A percentile compares a stretch with the other conserved stretches of the same genome.
phyloP scores from a whole-genome alignment of 2,888 invertebrate genomes.

The Dendrolimus houi region DNA sequence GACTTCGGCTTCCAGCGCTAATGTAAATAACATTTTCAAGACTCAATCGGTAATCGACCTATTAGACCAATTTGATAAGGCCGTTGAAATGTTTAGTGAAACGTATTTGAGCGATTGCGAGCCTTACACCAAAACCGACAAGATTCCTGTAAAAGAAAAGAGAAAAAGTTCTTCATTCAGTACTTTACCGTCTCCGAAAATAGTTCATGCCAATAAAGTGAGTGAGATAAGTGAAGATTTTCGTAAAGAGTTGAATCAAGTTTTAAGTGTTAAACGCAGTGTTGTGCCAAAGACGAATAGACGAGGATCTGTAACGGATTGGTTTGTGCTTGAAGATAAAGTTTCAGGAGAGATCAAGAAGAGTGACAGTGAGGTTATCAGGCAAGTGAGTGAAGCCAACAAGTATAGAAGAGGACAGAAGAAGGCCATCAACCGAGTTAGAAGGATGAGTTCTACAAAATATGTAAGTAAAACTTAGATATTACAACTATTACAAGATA shows the following conservation, averaged over 20 bases:
- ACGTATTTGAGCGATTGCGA: constrained; percentile 64
- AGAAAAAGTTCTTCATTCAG: constrained; percentile 57
- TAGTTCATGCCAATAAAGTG: constrained; percentile 53
- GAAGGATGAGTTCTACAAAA: constrained; percentile 69
- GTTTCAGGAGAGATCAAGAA: constrained; percentile 11
- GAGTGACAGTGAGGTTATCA: constrained; percentile 3
- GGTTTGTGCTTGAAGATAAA: constrained; percentile 62
- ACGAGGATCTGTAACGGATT: constrained; percentile 65
- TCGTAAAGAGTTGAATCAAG: constrained; percentile 45
- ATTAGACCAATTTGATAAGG: constrained; percentile 55
- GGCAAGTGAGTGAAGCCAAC: constrained; percentile 28
- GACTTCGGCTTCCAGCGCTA: constrained; percentile 49
- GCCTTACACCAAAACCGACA: constrained; percentile 48
- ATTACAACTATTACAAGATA: too few relatives aligned
- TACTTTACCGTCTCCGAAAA: constrained; percentile 53
- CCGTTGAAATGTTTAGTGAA: constrained; percentile 63
- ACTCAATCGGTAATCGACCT: constrained; percentile 53
- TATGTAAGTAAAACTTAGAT: constrained; percentile 46
- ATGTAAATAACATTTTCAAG: constrained; percentile 46
- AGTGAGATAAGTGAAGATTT: constrained; percentile 58
- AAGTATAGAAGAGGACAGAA: constrained; percentile 54
- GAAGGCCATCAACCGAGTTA: constrained; percentile 51
- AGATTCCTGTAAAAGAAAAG: constrained; percentile 34
- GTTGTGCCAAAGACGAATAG: constrained; percentile 26
- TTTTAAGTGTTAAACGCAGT: constrained; percentile 38